Conservation (phyloP, 2,797 vertebrate species). For the Microtus californicus region DNA sequence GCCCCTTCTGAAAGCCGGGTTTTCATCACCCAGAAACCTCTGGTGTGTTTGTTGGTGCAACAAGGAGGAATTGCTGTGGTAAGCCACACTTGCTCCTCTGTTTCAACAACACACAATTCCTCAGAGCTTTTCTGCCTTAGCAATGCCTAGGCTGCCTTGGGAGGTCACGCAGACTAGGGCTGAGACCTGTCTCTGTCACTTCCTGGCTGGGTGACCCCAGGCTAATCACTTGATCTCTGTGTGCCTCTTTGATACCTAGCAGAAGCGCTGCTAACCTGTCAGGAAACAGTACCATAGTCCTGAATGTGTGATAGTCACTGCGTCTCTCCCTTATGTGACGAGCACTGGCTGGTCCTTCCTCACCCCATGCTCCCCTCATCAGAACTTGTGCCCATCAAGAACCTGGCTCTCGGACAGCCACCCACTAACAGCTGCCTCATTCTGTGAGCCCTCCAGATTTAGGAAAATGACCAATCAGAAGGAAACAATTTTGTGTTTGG, state of each 20-base stretch:
- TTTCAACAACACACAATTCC: neutral
- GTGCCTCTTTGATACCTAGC: neutral
- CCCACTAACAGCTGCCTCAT: neutral
- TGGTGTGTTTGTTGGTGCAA: neutral
- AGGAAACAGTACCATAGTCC: neutral
- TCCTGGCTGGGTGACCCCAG: neutral
- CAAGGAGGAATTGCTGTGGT: neutral
- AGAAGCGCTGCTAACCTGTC: neutral
- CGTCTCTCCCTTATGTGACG: neutral
- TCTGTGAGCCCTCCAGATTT: slow-evolving; percentile 4
- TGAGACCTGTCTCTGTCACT: neutral
- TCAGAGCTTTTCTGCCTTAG: neutral
- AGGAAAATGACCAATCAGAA: slow-evolving; percentile 47
- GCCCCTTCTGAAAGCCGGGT: slow-evolving; percentile 39
- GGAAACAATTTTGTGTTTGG: slow-evolving; percentile 18
- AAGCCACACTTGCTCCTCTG: slow-evolving; percentile 7
- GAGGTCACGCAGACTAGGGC: neutral
- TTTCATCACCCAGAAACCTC: slow-evolving; percentile 27
- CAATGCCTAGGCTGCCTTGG: neutral
- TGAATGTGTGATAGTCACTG: no score
- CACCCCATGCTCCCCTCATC: neutral
- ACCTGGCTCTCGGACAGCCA: neutral
- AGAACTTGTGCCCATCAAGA: neutral
- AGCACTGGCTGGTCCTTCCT: neutral
- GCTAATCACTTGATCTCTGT: neutral